Base-by-base conservation (phyloP, 2,888 invertebrate genomes). In the Ferrisia virgata region DNA sequence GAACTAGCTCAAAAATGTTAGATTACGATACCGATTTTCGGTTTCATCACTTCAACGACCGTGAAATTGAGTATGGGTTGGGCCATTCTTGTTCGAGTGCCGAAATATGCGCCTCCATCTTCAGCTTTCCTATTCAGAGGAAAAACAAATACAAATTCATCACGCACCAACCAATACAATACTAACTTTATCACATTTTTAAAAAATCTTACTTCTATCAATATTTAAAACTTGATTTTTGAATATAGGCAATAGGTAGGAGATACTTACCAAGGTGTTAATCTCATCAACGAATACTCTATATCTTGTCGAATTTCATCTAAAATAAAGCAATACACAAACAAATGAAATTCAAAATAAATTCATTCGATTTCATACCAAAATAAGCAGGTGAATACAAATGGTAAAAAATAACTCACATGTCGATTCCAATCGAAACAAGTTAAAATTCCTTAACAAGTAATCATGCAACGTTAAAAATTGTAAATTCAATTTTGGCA, bases 31-130 rank as follows among this genome's bases (percentile, higher is more conserved):
- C 89, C 92, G 72, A 96, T 94, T 88, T 96, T 95, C 0, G 96
- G 96, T 87, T 96, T 96, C 0, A 95, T 94, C 9, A 98, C 97
- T 90, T 99, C 98, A 0, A 98, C 96, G 0, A 99, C 96, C 2
- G 95, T 94, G 89, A 99, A 99, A 85, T 94, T 93, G 9, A 94
- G 92, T 85, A 99, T 94, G 0, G 98, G 96, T 87, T 98, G 94
- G 0, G 99, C 99, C 99, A 99, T 99, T 86, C 99, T 91, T 0
- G 99, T 98, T 99, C 99, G 99, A 1, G 99, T 99, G 15, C 98
- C 98, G 90, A 97, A 99, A 87, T 95, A 94, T 0, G 94, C 92
- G 82, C 92, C 92, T 0, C 91, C 93, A 88, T 97, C 96, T 90
- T 98, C 98, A 0, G 96, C 91, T 88, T 92, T 92, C 95, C 94